A percentile compares a stretch with the other conserved stretches of the same genome.
Conservation (phyloP, 2,888 invertebrate species). For the Bombylius major region DNA sequence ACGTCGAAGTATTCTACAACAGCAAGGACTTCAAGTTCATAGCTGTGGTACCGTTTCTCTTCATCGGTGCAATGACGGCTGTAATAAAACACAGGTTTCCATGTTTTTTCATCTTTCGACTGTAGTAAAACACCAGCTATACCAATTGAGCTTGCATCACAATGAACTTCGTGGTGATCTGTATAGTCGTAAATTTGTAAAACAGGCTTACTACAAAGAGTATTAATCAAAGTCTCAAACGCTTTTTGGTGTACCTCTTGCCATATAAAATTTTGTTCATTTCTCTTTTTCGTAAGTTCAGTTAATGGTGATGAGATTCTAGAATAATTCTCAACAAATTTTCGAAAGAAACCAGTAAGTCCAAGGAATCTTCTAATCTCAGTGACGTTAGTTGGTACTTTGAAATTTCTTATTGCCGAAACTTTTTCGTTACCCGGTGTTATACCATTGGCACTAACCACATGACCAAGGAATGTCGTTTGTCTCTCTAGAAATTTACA, state of each 20-base stretch:
- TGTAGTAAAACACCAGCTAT: neutral
- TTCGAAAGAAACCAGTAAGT: slow-evolving; percentile 20
- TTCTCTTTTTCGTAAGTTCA: slow-evolving; percentile 3
- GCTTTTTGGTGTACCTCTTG: slow-evolving; percentile 17
- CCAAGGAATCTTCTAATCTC: slow-evolving; percentile 20
- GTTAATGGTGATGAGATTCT: slow-evolving; percentile 16
- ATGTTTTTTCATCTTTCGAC: neutral
- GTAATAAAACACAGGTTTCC: neutral
- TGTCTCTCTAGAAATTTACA: slow-evolving; percentile 12
- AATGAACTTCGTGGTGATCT: slow-evolving; percentile 10
- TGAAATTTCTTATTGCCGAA: slow-evolving; percentile 13
- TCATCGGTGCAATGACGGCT: slow-evolving; percentile 5
- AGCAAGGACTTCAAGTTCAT: slow-evolving; percentile 5
- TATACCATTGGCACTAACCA: slow-evolving; percentile 16
- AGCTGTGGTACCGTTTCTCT: slow-evolving; percentile 8
- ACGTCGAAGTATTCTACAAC: slow-evolving; percentile 11
- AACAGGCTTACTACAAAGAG: slow-evolving; percentile 18
- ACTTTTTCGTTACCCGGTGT: slow-evolving; percentile 17
- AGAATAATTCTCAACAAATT: slow-evolving; percentile 17
- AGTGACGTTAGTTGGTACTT: slow-evolving; percentile 14
- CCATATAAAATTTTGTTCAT: slow-evolving; percentile 11
- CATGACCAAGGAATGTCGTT: slow-evolving; percentile 17
- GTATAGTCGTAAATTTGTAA: slow-evolving; percentile 16
- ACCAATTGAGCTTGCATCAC: neutral
- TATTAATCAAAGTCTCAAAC: slow-evolving; percentile 18